phyloP scores from a whole-genome alignment of 2,797 vertebrate genomes.

The Pyrocephalus nanus region DNA sequence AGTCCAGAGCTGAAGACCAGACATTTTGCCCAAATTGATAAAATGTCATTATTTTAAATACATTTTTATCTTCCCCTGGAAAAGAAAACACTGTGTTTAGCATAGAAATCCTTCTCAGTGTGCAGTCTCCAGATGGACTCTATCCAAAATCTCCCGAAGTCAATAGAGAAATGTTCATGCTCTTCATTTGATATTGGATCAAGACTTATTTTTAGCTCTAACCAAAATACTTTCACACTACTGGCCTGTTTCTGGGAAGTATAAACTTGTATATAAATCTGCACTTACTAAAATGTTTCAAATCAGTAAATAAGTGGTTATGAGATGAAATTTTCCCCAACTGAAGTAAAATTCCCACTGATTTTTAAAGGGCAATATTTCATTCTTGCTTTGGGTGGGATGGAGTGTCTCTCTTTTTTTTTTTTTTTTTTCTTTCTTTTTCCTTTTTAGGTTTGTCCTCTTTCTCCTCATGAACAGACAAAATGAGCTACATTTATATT shows the following conservation, averaged over 20 bases:
- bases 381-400: neutral
- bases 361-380: neutral
- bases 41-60: neutral
- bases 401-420: neutral
- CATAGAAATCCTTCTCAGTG: neutral
- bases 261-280: neutral
- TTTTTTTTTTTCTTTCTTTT: neutral
- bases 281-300: neutral
- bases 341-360: neutral
- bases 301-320: neutral
- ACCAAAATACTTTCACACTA: neutral
- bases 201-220: neutral
- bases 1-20: neutral
- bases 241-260: neutral
- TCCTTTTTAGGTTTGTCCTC: neutral
- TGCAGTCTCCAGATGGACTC: neutral
- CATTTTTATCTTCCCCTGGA: neutral
- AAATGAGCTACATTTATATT: neutral
- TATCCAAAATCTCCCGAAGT: neutral
- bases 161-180: neutral
- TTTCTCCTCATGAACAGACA: neutral
- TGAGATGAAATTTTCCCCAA: neutral
- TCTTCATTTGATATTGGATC: neutral
- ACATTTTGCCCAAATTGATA: neutral
- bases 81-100: neutral